Conservation (phyloP, 2,797 vertebrate genomes). For the Tenualosa ilisha region DNA sequence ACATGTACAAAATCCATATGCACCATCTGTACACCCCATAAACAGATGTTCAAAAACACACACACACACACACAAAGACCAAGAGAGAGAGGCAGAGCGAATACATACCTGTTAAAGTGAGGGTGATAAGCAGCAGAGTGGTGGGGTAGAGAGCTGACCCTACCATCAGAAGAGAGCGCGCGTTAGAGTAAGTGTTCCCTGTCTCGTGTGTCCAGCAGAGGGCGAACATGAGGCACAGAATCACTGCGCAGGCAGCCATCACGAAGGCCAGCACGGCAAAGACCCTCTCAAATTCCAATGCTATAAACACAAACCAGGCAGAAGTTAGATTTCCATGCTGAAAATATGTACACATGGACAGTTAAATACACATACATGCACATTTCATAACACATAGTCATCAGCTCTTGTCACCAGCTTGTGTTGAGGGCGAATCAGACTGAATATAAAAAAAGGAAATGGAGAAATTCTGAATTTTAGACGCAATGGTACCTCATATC, state of each 20-base stretch:
- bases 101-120: constrained; percentile 71
- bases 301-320: constrained; percentile 51
- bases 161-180: constrained; percentile 72
- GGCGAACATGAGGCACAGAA: constrained; percentile 75
- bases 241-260: constrained; percentile 71
- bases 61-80: neutral
- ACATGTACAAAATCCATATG: neutral
- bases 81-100: too few relatives aligned
- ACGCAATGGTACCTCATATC: neutral
- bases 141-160: constrained; percentile 74
- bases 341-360: neutral
- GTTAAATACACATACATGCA: neutral
- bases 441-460: neutral
- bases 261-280: constrained; percentile 74
- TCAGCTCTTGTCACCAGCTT: neutral
- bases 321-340: neutral
- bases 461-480: neutral
- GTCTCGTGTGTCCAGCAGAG: constrained; percentile 78
- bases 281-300: constrained; percentile 66
- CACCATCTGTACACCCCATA: neutral
- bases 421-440: neutral
- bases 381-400: neutral
- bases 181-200: constrained; percentile 77
- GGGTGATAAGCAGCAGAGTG: constrained; percentile 74
- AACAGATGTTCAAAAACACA: neutral